Base-by-base conservation (phyloP, 2,113 vertebrate genomes). In the Hucho hucho region DNA sequence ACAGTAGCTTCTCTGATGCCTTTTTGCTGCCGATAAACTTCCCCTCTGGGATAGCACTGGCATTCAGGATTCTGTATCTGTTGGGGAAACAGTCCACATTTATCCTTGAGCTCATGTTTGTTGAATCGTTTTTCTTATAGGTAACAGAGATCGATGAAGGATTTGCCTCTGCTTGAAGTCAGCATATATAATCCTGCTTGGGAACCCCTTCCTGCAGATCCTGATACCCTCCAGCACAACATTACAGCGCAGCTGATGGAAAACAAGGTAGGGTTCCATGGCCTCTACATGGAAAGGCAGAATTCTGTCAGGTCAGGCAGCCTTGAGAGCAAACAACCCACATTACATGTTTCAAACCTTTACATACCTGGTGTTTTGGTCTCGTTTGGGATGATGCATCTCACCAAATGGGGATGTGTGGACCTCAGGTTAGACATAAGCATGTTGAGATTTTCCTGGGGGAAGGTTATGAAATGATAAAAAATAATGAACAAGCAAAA, bases 1-100 rank as follows among this genome's bases (percentile, higher is more conserved):
- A 93, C 75, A 97, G 90, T 32, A 96, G 94, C 75, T 97, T 97
- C 91, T 97, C 95, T 72, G 95, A 94, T 73, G 95, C 95, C 81
- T 96, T 97, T 83, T 96, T 97, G 88, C 95, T 95, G 56, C 95
- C 94, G 1, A 94, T 96, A 84, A 95, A 95, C 69, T 97, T 96
- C 32, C 95, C 95, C 75, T 97, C 95, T 2, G 96, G 95, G 76
- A 97, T 95, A 1, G 95, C 95, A 14, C 94, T 95, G 64, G 95
- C 94, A 77, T 97, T 97, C 79, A 96, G 81, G 18, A 97, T 91
- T 83, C 94, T 94, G 86, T 97, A 97, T 66, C 87, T 89, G 73
- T 65, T 26, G 18, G 59, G 64, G 13, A 71, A 43, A 61, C 14
- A 37, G 43, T 61, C 67, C 14, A 83, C 64, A 66, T 66, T 32